A percentile compares a stretch with the other conserved stretches of the same genome.
phyloP scores from a whole-genome alignment of 2,888 invertebrate genomes.

The Dichetophora obliterata region DNA sequence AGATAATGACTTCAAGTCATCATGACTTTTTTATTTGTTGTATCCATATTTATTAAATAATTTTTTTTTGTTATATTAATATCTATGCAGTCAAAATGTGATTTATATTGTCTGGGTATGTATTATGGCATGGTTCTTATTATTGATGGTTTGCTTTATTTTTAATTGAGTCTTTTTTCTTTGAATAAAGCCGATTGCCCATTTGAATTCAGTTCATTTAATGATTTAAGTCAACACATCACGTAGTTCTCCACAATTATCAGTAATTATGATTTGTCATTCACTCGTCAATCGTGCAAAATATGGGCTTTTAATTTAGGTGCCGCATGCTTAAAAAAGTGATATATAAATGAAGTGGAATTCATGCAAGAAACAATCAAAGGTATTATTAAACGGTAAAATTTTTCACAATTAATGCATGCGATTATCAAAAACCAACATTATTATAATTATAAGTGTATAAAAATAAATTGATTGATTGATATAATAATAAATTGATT shows the following conservation, averaged over 20 bases:
- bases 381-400: no score
- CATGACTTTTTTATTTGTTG: not conserved
- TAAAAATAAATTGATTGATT: no score
- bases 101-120: no score
- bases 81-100: no score
- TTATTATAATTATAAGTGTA: no score
- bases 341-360: not conserved
- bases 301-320: not conserved
- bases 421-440: no score
- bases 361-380: not conserved
- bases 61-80: not conserved
- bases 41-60: not conserved
- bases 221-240: not conserved
- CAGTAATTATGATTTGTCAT: not conserved
- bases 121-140: not conserved
- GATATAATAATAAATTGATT: no score
- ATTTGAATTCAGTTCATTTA: not conserved
- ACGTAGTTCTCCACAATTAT: slow-evolving; percentile 17
- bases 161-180: not conserved
- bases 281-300: not conserved
- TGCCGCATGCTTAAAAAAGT: not conserved
- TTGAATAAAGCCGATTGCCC: not conserved
- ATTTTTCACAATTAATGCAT: no score
- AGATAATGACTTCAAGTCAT: no score
- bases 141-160: not conserved